A percentile compares a stretch with the other conserved stretches of the same genome.
Evolutionary conservation across 2,113 vertebrate species (phyloP).

Genomic region (Desmodus rotundus): DNA sequence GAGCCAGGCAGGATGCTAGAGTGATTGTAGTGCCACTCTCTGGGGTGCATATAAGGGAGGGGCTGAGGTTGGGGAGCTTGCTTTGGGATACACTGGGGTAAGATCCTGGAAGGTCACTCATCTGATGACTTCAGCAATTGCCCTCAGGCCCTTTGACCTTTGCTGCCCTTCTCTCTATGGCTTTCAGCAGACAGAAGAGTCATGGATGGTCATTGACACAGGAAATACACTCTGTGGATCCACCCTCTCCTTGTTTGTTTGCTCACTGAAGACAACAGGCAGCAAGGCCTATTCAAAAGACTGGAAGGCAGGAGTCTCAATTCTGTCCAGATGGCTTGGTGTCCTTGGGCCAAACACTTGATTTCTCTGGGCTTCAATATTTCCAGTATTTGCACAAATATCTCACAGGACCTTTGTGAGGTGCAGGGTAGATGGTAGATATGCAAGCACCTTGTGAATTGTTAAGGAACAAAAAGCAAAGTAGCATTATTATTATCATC

Average conservation of each 20-base stretch:
- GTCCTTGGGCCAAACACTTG: not conserved
- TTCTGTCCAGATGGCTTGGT: not conserved
- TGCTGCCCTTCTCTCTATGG: not conserved
- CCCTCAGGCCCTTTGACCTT: not conserved
- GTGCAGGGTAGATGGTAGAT: not conserved
- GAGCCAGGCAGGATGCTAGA: not conserved
- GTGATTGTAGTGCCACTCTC: not conserved
- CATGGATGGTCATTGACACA: not conserved
- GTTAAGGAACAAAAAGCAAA: not conserved
- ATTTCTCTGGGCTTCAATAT: not conserved
- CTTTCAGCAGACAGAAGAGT: not conserved
- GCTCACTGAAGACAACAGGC: not conserved
- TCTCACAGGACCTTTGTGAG: not conserved
- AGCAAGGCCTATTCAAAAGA: not conserved
- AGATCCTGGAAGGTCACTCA: not conserved
- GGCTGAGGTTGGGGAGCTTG: not conserved
- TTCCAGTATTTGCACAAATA: not conserved
- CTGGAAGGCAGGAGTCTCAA: not conserved
- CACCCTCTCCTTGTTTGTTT: not conserved
- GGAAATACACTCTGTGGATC: not conserved
- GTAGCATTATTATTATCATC: not conserved
- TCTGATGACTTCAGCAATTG: not conserved
- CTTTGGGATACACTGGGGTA: not conserved
- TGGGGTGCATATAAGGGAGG: too few relatives aligned
- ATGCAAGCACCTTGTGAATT: not conserved